Evolutionary conservation across 2,797 vertebrate species (phyloP).

Genomic region (Anabas testudineus): DNA sequence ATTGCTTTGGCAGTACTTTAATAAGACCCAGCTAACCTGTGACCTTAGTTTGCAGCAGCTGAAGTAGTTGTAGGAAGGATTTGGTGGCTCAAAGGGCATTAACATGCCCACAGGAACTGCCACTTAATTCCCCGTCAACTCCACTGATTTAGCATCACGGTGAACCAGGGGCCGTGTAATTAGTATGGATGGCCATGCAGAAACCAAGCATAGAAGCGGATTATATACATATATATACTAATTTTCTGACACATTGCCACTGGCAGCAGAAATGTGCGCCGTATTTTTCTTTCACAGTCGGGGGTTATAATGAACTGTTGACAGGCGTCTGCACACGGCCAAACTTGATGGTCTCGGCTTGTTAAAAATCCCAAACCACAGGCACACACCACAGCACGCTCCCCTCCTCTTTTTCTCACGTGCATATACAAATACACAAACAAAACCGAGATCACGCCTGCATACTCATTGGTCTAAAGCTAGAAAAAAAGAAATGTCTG

Average conservation of each 20-base stretch:
- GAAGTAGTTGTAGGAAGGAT: conserved; percentile 49
- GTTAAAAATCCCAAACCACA: conserved; percentile 21
- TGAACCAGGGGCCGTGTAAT: conserved; percentile 57
- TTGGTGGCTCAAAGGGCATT: conserved; percentile 59
- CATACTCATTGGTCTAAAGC: conserved; percentile 29
- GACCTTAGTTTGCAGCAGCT: conserved; percentile 54
- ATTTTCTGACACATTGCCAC: conserved; percentile 47
- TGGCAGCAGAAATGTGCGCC: conserved; percentile 18
- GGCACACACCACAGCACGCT: neutral
- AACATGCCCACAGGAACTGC: conserved; percentile 46
- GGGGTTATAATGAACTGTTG: conserved; percentile 9
- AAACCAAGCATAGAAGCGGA: conserved; percentile 52
- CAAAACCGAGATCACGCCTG: neutral
- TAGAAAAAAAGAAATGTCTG: conserved; percentile 22
- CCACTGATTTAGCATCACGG: conserved; percentile 42
- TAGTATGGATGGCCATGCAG: conserved; percentile 61
- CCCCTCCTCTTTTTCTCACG: neutral
- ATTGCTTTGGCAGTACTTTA: conserved; percentile 73
- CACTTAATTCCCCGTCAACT: conserved; percentile 55
- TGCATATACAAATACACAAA: neutral
- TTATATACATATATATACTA: conserved; percentile 70
- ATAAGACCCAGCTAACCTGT: conserved; percentile 72
- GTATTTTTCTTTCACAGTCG: conserved; percentile 7
- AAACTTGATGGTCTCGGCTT: neutral
- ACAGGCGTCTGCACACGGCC: neutral